These are phyloP conservation scores for Poeciliopsis turneri DNA, from an alignment of 2,797 vertebrate species.

Conservation along the genomic window DNA sequence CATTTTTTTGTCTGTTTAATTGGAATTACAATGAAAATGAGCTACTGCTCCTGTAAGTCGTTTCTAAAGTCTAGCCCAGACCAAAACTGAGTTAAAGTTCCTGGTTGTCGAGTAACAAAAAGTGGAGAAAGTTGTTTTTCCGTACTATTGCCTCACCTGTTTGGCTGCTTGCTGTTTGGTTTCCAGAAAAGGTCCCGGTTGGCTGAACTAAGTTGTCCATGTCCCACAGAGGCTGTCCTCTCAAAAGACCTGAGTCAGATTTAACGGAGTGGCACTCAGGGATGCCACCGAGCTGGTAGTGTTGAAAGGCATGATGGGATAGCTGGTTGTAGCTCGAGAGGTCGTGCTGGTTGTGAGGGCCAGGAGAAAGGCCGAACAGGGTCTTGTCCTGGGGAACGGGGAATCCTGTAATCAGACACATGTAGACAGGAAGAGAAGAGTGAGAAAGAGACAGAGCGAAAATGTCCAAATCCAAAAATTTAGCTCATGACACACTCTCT, in stretches of 20 bases:
- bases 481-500: slow-evolving; percentile 20
- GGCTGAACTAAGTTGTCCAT: slow-evolving; percentile 62
- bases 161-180: slow-evolving; percentile 74
- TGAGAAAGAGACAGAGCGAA: too few species aligned
- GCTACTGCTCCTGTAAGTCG: too few species aligned
- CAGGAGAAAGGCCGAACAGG: slow-evolving; percentile 64
- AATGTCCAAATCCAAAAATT: not conserved
- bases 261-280: slow-evolving; percentile 62
- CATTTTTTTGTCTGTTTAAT: not conserved
- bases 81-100: not conserved
- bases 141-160: slow-evolving; percentile 74
- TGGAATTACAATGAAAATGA: not conserved
- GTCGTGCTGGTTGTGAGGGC: slow-evolving; percentile 59
- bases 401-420: slow-evolving; percentile 68
- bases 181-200: slow-evolving; percentile 71
- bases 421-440: not conserved
- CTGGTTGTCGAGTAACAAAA: not conserved
- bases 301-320: slow-evolving; percentile 77
- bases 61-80: too few species aligned
- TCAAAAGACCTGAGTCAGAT: slow-evolving; percentile 57
- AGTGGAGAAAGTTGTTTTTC: not conserved
- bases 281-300: slow-evolving; percentile 67
- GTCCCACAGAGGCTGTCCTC: slow-evolving; percentile 76
- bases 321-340: slow-evolving; percentile 72
- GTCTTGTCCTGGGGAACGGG: slow-evolving; percentile 59